Evolutionary conservation across 2,113 vertebrate species (phyloP).

Genomic region (Centropus bengalensis): DNA sequence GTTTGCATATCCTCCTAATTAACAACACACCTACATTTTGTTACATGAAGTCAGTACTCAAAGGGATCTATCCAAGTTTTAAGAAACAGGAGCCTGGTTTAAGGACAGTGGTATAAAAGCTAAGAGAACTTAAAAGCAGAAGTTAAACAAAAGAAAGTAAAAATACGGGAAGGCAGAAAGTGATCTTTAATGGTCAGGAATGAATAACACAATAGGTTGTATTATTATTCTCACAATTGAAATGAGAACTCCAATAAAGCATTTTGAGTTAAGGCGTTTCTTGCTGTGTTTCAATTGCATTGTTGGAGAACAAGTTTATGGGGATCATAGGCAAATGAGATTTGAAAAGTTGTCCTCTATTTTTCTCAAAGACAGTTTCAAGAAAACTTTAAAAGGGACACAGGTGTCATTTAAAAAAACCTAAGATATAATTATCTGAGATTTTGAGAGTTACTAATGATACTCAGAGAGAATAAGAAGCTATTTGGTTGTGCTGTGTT

Average conservation of each 20-base stretch:
- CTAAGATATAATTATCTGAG: not conserved
- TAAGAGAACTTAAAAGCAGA: not conserved
- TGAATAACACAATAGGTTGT: not conserved
- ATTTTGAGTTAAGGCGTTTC: not conserved
- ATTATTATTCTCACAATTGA: not conserved
- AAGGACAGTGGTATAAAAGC: not conserved
- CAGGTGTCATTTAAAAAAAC: not conserved
- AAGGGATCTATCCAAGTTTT: not conserved
- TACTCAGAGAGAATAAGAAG: not conserved
- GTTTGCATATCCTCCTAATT: not conserved
- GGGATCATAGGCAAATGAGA: not conserved
- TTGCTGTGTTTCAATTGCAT: not conserved
- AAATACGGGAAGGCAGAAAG: not conserved
- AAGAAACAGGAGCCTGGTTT: not conserved
- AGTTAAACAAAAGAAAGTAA: not conserved
- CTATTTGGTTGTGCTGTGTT: not conserved
- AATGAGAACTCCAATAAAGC: not conserved
- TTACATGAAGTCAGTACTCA: not conserved
- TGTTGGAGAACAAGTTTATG: not conserved
- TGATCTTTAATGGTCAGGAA: not conserved
- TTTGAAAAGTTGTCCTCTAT: not conserved
- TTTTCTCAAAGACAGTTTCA: rapidly evolving
- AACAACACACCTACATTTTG: not conserved
- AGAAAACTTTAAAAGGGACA: not conserved
- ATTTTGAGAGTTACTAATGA: not conserved